A percentile compares a stretch with the other conserved stretches of the same genome.
phyloP scores from a whole-genome alignment of 1,140 invertebrate species.

The Drosophila kikkawai region DNA sequence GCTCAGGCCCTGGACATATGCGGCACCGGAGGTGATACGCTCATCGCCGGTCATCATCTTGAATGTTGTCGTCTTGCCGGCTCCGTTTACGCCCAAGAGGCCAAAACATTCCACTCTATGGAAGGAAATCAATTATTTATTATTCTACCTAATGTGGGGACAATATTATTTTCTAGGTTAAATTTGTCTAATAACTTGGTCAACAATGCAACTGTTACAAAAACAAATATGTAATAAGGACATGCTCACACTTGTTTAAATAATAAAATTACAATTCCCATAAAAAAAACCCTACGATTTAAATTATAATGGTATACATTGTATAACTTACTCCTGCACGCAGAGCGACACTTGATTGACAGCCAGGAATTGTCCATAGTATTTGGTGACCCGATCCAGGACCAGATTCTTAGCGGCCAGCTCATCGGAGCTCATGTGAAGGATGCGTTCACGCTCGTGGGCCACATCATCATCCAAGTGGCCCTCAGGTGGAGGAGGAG shows the following conservation, averaged over 20 bases:
- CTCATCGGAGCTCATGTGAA: conserved; percentile 49
- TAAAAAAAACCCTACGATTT: too few relatives aligned
- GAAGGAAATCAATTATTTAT: background rate
- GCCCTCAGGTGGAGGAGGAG: conserved; percentile 49
- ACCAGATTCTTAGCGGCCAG: conserved; percentile 79
- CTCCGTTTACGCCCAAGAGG: conserved; percentile 95
- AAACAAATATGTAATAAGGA: too few relatives aligned
- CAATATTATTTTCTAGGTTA: too few relatives aligned
- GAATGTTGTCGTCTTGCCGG: conserved; percentile 94
- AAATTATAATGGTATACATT: too few relatives aligned
- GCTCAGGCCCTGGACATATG: conserved; percentile 86
- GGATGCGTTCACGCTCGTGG: conserved; percentile 82
- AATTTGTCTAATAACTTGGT: too few relatives aligned
- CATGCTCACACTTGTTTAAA: too few relatives aligned
- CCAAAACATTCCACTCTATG: conserved; percentile 93
- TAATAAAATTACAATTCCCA: too few relatives aligned
- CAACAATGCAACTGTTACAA: too few relatives aligned
- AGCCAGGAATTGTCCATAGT: conserved; percentile 88
- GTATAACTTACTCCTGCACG: conserved; percentile 76
- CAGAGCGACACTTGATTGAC: conserved; percentile 89
- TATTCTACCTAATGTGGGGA: too few relatives aligned
- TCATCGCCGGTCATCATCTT: conserved; percentile 95
- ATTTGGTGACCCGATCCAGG: conserved; percentile 87
- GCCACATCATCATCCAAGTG: conserved; percentile 84
- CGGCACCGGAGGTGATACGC: conserved; percentile 86